Base-by-base conservation (phyloP, 2,888 invertebrate species). In the Leptopilina myrica region DNA sequence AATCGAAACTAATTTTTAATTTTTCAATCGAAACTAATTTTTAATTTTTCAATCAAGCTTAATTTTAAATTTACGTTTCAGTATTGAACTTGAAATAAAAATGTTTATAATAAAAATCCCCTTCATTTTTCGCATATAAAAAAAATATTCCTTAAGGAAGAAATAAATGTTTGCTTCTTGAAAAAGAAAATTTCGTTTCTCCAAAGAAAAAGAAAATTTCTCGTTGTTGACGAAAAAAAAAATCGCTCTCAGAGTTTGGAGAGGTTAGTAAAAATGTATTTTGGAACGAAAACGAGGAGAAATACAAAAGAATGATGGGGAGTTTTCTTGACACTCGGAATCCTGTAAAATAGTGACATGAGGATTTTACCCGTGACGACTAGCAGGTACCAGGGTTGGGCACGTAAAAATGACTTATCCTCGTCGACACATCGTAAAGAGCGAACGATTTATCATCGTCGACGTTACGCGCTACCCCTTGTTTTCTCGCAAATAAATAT, bases 391-490 rank as follows among this genome's bases (percentile, higher is more conserved):
- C 43, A 43, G 8, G 69, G 49, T 26, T 64, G 69, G 56, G 75
- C 79, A 78, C 80, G 77, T 43, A 73, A 86, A 86, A 86, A 87
- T 87, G 85, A 84, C 80, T 78, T 79, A 79, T 81, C 77, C 78
- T 49, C 78, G 80, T 75, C 82, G 81, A 79, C 79, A 81, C 67
- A 78, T 59, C 75, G 62, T 79, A 80, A 81, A 79, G 78, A 79
- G 78, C 64, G 79, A 78, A 82, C 85, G 82, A 87, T 87, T 84
- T 85, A 87, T 87, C 87, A 87, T 86, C 83, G 83, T 85, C 83
- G 85, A 49, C 12, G 49, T 49, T 84, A 5, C 43, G 8, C 43
- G 80, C 81, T 79, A 82, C 85, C 83, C 78, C 80, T 76, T 81
- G 77, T 49, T 43, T 75, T 78, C 69, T 53, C 56, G 67, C 43